phyloP scores from a whole-genome alignment of 2,888 invertebrate species.

The Archaeoteleia sp. region DNA sequence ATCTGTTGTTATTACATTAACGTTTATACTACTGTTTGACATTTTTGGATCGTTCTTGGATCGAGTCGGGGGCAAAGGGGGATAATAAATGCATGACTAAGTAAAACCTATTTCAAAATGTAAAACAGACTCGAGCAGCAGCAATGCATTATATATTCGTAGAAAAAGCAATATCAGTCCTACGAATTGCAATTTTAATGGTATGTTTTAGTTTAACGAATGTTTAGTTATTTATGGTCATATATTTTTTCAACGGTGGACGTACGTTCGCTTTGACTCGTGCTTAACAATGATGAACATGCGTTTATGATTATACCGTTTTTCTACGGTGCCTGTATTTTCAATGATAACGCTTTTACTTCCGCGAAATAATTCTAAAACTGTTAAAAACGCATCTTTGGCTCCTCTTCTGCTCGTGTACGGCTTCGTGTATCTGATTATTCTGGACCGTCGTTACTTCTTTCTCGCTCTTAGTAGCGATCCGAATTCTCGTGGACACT shows the following conservation, averaged over 20 bases:
- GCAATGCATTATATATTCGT: slow-evolving; percentile 13
- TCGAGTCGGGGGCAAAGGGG: slow-evolving; percentile 30
- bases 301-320: background rate
- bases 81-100: slow-evolving; percentile 46
- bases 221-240: no score
- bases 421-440: slow-evolving; percentile 42
- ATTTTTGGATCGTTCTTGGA: slow-evolving; percentile 30
- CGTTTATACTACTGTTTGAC: no score
- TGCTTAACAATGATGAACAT: slow-evolving; percentile 7
- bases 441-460: slow-evolving; percentile 29
- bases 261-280: slow-evolving; percentile 8
- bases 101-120: slow-evolving; percentile 37
- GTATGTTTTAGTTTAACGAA: no score
- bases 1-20: no score
- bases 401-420: slow-evolving; percentile 65
- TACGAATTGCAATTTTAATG: no score
- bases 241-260: background rate
- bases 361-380: slow-evolving; percentile 63
- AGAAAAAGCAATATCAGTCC: no score
- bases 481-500: slow-evolving; percentile 73
- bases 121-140: slow-evolving; percentile 29
- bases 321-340: slow-evolving; percentile 15
- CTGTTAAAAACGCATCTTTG: slow-evolving; percentile 74
- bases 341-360: slow-evolving; percentile 37
- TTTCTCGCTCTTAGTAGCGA: slow-evolving; percentile 63